These are phyloP conservation scores for Chromis chromis DNA, from an alignment of 2,797 vertebrate genomes.

Conservation along the genomic window DNA sequence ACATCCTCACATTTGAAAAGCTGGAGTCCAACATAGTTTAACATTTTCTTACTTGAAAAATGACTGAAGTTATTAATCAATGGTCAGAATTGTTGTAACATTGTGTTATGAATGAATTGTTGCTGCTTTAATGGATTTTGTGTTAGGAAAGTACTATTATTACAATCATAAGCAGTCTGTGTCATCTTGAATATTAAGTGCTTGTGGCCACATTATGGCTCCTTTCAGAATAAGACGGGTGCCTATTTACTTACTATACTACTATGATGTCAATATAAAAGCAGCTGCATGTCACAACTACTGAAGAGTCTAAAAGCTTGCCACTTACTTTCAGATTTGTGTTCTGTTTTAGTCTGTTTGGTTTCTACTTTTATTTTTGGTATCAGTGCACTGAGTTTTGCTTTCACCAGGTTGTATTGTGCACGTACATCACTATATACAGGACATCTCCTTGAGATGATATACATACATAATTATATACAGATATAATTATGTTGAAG, in stretches of 20 bases:
- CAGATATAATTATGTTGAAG: background rate
- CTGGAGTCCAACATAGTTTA: background rate
- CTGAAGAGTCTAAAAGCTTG: conserved; percentile 1
- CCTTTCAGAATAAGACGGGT: background rate
- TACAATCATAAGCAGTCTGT: background rate
- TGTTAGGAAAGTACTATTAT: background rate
- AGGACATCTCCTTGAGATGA: background rate
- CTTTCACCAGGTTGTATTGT: background rate
- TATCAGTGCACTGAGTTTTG: conserved; percentile 25
- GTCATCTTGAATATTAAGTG: background rate
- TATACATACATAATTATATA: no score
- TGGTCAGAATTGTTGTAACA: background rate
- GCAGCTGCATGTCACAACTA: conserved; percentile 5
- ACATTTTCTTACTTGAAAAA: background rate
- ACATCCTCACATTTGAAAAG: background rate
- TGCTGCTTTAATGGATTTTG: background rate
- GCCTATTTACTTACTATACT: background rate
- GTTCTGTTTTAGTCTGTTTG: conserved; percentile 56
- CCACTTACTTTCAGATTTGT: conserved; percentile 37
- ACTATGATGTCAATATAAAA: conserved; percentile 7
- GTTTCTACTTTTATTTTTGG: conserved; percentile 50
- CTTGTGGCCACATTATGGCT: background rate
- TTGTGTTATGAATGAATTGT: background rate
- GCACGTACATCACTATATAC: background rate
- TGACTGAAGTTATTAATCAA: background rate